Conservation (phyloP, 2,113 vertebrate genomes). For the Neolamprologus kungweensis region DNA sequence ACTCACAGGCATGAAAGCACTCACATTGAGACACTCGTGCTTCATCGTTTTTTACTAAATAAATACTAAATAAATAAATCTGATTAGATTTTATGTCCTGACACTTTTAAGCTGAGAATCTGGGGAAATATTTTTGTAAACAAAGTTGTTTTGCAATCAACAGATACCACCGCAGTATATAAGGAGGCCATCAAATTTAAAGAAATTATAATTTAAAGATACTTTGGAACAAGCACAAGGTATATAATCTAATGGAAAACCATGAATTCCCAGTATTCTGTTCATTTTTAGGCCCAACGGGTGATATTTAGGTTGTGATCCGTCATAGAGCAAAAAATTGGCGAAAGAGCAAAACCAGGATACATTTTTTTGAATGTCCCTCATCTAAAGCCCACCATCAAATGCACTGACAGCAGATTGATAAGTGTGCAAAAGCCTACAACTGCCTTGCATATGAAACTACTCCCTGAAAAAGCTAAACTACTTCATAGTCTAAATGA, state of each 20-base stretch:
- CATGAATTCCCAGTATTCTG: not conserved
- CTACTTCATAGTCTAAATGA: not conserved
- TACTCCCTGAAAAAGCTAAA: not conserved
- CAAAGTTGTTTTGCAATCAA: not conserved
- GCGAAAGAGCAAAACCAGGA: not conserved
- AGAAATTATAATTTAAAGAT: not conserved
- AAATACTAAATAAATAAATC: not conserved
- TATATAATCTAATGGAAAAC: not conserved
- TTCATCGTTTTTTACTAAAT: not conserved
- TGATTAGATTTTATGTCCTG: not conserved
- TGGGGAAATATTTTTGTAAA: not conserved
- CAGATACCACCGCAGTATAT: not conserved
- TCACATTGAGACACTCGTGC: not conserved
- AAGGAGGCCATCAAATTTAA: not conserved
- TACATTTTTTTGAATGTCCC: not conserved
- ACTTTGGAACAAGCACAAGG: not conserved
- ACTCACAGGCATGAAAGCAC: not conserved
- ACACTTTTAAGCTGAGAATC: not conserved
- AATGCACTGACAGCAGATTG: not conserved
- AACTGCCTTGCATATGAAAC: not conserved
- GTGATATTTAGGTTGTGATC: not conserved
- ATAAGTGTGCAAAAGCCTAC: not conserved
- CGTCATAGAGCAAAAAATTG: not conserved
- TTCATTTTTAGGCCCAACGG: not conserved
- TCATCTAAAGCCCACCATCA: not conserved